These are phyloP conservation scores for Drosophila erecta DNA, from an alignment of 1,140 invertebrate species.

Conservation along the genomic window DNA sequence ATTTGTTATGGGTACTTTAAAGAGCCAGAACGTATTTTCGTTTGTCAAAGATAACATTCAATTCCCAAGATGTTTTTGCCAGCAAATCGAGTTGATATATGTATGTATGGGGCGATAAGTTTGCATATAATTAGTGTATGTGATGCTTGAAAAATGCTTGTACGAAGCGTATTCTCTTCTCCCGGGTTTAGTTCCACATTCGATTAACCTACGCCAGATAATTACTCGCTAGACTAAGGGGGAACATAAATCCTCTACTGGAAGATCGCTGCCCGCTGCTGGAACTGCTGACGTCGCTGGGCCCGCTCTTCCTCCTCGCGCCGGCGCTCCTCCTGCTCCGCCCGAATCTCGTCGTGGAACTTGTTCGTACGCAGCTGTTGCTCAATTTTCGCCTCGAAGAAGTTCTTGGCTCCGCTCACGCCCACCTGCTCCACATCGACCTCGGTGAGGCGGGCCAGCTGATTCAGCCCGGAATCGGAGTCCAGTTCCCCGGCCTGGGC, in stretches of 20 bases:
- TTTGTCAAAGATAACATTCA: neutral
- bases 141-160: conserved; percentile 60
- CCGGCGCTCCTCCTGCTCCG: conserved; percentile 93
- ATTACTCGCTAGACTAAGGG: conserved; percentile 67
- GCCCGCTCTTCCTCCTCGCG: conserved; percentile 92
- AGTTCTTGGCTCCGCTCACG: conserved; percentile 94
- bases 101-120: conserved; percentile 37
- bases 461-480: conserved; percentile 92
- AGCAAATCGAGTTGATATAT: conserved; percentile 7
- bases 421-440: conserved; percentile 95
- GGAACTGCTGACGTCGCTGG: conserved; percentile 90
- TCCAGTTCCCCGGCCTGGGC: conserved; percentile 93
- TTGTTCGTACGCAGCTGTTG: conserved; percentile 91
- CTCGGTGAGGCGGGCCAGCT: conserved; percentile 93
- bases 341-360: conserved; percentile 94
- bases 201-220: conserved; percentile 72
- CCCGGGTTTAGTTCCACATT: conserved; percentile 42
- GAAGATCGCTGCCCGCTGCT: conserved; percentile 93
- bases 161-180: conserved; percentile 22
- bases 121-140: conserved; percentile 45
- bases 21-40: neutral
- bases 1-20: neutral
- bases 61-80: neutral
- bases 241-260: conserved; percentile 72
- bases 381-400: conserved; percentile 97